A percentile compares a stretch with the other conserved stretches of the same genome.
Evolutionary conservation across 2,888 invertebrate species (phyloP).

Genomic region (Palloptera scutellata): DNA sequence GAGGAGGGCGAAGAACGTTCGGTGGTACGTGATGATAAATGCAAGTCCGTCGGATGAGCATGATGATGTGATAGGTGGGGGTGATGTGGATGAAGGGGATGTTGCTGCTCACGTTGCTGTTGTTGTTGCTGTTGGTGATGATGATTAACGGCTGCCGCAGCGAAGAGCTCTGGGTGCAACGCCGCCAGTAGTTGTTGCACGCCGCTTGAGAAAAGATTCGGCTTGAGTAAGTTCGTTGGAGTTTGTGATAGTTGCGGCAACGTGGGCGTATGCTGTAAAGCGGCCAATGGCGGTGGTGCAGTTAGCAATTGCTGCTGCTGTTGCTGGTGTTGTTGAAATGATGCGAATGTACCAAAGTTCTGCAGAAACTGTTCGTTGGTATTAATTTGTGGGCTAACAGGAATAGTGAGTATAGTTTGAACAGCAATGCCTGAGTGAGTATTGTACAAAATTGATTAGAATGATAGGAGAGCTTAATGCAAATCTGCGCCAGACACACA

Average conservation of each 20-base stretch:
- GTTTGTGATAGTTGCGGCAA: constrained; percentile 62
- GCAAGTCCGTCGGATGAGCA: constrained; percentile 47
- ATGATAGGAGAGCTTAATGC: too few relatives aligned
- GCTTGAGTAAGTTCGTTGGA: constrained; percentile 76
- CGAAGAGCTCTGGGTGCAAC: constrained; percentile 75
- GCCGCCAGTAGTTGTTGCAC: constrained; percentile 80
- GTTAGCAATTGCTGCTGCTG: constrained; percentile 43
- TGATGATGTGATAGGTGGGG: constrained; percentile 43
- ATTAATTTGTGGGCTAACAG: constrained; percentile 85
- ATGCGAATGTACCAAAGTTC: constrained; percentile 58
- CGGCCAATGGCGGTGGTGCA: constrained; percentile 47
- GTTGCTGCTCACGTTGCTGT: constrained; percentile 38
- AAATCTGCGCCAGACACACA: too few relatives aligned
- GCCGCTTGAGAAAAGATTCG: constrained; percentile 78
- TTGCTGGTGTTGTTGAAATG: constrained; percentile 52
- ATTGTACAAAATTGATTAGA: too few relatives aligned
- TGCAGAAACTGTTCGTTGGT: constrained; percentile 69
- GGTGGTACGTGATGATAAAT: constrained; percentile 38
- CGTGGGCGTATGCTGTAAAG: constrained; percentile 59
- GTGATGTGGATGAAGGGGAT: constrained; percentile 24
- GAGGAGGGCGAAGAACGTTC: constrained; percentile 50
- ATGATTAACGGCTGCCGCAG: constrained; percentile 60
- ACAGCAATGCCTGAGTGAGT: constrained; percentile 81
- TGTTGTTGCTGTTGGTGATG: constrained; percentile 68
- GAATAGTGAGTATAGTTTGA: constrained; percentile 95